Conservation (phyloP, 2,797 vertebrate species). For the Oreochromis grahami region DNA sequence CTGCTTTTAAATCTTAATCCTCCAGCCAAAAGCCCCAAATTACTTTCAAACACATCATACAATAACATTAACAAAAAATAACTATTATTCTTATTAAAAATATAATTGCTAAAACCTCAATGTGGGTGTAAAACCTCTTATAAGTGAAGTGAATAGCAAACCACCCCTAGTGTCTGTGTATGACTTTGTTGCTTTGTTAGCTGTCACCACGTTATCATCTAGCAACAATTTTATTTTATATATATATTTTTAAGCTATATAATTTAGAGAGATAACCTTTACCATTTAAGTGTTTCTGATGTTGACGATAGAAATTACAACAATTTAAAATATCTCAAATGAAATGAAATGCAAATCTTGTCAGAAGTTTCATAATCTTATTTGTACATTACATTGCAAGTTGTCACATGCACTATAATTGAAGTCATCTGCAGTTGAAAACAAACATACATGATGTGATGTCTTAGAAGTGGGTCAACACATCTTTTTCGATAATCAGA, state of each 20-base stretch:
- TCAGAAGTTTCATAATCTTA: not conserved
- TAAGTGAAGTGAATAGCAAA: not conserved
- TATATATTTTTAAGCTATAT: not conserved
- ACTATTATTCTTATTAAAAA: not conserved
- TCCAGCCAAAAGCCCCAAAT: accelerated
- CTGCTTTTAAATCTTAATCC: not conserved
- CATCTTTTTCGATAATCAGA: not conserved
- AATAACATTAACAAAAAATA: not conserved
- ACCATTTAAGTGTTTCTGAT: not conserved
- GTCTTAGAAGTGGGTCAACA: not conserved
- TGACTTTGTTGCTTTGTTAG: not conserved
- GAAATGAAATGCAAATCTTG: not conserved
- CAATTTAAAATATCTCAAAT: not conserved
- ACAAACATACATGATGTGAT: not conserved
- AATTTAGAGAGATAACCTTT: not conserved
- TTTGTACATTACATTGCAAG: not conserved
- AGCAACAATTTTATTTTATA: not conserved
- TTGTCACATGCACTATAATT: not conserved
- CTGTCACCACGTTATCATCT: not conserved
- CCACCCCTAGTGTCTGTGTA: not conserved
- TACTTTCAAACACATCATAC: not conserved
- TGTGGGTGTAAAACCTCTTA: not conserved
- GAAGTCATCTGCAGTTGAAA: not conserved
- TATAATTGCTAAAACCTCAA: not conserved
- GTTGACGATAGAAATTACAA: not conserved